Evolutionary conservation across 2,888 invertebrate genomes (phyloP), one percentile per base, ranked within the genome.

Genomic region (Nymphalis c-album): DNA sequence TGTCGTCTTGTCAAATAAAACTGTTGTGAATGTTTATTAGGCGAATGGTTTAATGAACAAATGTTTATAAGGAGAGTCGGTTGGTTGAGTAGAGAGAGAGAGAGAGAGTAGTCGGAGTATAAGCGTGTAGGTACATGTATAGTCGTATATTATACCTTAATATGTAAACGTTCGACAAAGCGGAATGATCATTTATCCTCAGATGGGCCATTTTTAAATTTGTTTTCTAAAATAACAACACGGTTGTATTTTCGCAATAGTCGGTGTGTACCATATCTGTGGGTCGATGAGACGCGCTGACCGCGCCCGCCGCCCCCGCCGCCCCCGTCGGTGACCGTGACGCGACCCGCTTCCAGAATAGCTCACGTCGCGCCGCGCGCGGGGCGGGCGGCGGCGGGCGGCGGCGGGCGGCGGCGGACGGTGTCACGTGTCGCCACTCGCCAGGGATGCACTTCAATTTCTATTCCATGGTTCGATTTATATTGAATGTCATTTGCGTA

Each of bases 291-390:
- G 35, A 35, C 20, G 66, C 17, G 13, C 3, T 13, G 40, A 40
- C 40, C 40, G 40, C 50, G 20, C 20, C 50, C 50, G 20, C 58
- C 40, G n/a, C n/a, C n/a, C n/a, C n/a, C n/a, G n/a, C 40, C 40
- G 40, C 50, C 13, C 20, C 50, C 50, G 20, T 50, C 40, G 31
- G 50, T 40, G 61, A 26, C 62, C 46, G 35, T 58, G 61, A 59
- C 66, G 53, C 58, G 64, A 64, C 60, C 64, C n/a, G 35, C 31
- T 63, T 48, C 62, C 60, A 58, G 58, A 69, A 69, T 69, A 71
- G 71, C 48, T 20, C 48, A 7, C 35, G 22, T 47, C 10, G 26
- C 50, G 60, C 59, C 45, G n/a, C 17, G 59, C 51, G 51, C 51
- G 51, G 31, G n/a, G n/a, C n/a, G 46, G 31, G 62, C 22, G n/a